Conservation (phyloP, 2,113 vertebrate genomes). For the Pseudopodoces humilis region DNA sequence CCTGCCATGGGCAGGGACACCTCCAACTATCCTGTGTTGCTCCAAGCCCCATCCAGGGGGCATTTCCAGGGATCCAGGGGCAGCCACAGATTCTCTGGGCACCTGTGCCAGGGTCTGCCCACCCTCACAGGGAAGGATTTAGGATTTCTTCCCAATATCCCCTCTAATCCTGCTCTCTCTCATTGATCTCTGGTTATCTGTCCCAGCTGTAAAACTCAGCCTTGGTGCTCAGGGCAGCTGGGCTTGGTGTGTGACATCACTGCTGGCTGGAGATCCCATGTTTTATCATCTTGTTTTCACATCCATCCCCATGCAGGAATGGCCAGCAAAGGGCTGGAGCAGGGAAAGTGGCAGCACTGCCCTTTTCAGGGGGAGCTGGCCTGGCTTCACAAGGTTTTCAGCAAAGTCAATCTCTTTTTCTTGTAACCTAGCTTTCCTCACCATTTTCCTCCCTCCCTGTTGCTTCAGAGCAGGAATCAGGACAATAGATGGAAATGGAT, state of each 20-base stretch:
- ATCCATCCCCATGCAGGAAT: background rate
- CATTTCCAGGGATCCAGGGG: background rate
- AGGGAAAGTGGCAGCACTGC: background rate
- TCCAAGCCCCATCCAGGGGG: background rate
- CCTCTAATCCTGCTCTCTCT: background rate
- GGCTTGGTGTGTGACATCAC: background rate
- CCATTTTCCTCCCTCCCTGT: background rate
- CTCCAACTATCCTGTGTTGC: rapidly evolving
- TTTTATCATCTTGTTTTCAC: background rate
- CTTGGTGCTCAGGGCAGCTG: background rate
- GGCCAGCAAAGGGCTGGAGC: background rate
- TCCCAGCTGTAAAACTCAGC: background rate
- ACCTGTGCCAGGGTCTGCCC: background rate
- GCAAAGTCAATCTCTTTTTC: background rate
- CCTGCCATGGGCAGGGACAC: background rate
- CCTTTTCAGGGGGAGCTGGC: background rate
- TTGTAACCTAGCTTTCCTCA: background rate
- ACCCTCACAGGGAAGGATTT: background rate
- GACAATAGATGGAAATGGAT: background rate
- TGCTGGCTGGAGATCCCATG: background rate
- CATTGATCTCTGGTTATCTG: background rate
- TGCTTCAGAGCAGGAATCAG: background rate
- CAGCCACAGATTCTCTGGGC: background rate
- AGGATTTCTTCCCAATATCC: background rate
- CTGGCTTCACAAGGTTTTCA: background rate